Percentiles rank a stretch among this genome's conserved stretches.
Conservation (phyloP, 2,797 vertebrate genomes). For the Sebastes minor region DNA sequence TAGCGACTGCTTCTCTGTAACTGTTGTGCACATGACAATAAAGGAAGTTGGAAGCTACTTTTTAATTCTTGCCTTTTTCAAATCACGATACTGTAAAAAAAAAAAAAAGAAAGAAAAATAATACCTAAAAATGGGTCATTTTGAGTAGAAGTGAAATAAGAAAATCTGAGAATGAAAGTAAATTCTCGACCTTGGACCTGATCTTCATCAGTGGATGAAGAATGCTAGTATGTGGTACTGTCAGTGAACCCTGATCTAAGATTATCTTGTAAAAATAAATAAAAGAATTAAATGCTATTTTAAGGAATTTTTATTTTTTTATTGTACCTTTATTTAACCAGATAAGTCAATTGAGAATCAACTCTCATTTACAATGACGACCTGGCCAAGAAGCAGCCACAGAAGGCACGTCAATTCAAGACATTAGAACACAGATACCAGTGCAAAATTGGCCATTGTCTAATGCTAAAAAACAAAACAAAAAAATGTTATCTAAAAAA, state of each 20-base stretch:
- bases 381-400: not conserved
- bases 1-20: not conserved
- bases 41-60: not conserved
- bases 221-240: not conserved
- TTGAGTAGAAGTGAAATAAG: not conserved
- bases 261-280: not conserved
- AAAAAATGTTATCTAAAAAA: too few species aligned
- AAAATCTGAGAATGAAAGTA: not conserved
- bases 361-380: not conserved
- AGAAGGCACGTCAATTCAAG: not conserved
- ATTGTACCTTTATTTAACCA: not conserved
- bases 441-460: not conserved
- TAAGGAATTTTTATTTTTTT: too few species aligned
- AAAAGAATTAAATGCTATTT: not conserved
- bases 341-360: not conserved
- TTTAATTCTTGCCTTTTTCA: not conserved
- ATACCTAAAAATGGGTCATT: too few species aligned
- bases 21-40: not conserved
- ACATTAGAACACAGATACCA: not conserved
- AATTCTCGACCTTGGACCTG: not conserved
- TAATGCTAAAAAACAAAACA: not conserved
- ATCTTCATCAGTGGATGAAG: not conserved
- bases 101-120: too few species aligned
- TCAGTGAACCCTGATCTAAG: not conserved
- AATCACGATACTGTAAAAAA: accelerated